phyloP scores from a whole-genome alignment of 30 jellyfish, hydroid and myxozoan species.

The Chrysaora quinquecirrha region DNA sequence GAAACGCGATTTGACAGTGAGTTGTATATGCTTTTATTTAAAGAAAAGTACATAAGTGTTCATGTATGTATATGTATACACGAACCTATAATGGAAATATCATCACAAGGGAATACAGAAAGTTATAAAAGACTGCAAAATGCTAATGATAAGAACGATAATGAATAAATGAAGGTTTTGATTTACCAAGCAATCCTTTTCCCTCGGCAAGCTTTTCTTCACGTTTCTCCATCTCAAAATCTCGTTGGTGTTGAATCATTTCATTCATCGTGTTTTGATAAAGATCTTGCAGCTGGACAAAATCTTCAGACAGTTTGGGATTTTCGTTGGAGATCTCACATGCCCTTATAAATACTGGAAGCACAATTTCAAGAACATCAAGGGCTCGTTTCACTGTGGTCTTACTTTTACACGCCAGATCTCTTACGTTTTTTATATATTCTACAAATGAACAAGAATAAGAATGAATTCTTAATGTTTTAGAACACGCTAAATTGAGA shows the following conservation, averaged over 20 bases:
- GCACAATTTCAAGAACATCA: slow-evolving; percentile 46
- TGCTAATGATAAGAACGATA: too few species aligned
- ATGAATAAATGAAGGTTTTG: not conserved
- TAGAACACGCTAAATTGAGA: too few species aligned
- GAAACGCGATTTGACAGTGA: too few species aligned
- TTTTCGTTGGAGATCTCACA: slow-evolving; percentile 32
- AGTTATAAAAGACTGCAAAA: too few species aligned
- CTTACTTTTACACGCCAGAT: slow-evolving; percentile 34
- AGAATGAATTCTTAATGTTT: too few species aligned
- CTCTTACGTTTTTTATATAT: slow-evolving; percentile 17
- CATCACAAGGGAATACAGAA: too few species aligned
- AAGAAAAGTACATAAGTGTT: too few species aligned
- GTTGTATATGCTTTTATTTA: too few species aligned
- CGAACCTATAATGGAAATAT: slow-evolving; percentile 14
- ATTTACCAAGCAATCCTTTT: slow-evolving; percentile 40
- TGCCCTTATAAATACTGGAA: slow-evolving; percentile 48
- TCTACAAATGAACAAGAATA: not conserved
- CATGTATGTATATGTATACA: too few species aligned
- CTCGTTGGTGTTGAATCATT: slow-evolving; percentile 21
- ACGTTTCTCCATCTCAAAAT: slow-evolving; percentile 55
- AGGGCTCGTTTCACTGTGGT: slow-evolving; percentile 59
- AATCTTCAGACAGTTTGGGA: slow-evolving; percentile 35
- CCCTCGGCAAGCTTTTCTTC: slow-evolving; percentile 33
- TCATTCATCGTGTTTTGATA: slow-evolving; percentile 38
- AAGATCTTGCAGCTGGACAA: slow-evolving; percentile 30